Base-by-base conservation (phyloP, 2,113 vertebrate genomes). In the Tetraodon nigroviridis region DNA sequence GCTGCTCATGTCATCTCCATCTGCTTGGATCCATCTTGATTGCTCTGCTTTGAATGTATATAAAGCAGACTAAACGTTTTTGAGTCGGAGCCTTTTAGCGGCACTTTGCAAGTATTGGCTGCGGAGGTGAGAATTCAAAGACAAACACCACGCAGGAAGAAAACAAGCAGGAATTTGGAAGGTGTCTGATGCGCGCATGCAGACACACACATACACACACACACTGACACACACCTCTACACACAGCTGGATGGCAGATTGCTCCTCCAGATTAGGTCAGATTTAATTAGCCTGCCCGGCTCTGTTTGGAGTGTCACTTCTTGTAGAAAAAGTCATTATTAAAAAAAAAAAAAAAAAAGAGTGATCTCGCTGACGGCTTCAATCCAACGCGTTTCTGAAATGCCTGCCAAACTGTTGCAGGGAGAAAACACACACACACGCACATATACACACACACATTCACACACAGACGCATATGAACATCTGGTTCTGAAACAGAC, bases 201-300 rank as follows among this genome's bases (percentile, higher is more conserved):
- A 60, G 10, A 29, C 57, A 53, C 21, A 55, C 48, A 14, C 29
- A 42, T 20, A 40, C 62, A 60, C 71, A 59, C 62, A 51, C 52
- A 67, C 60, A 45, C 55, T 48, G 29, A 47, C 54, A 69, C 57
- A 58, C 55, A 51, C 37, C 61, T 7, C 69, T 64, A 76, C 71
- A 71, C 61, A 65, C 82, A 88, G 85, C 86, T 89, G 84, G 73
- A 80, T 82, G 77, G 83, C 88, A 89, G 85, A 78, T 82, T 61
- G 68, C 67, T 76, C 67, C 76, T 80, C 57, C 73, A 82, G 77
- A 88, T 90, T 88, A 90, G 89, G 83, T 90, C 87, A 88, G 85
- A 87, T 88, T 89, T 87, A 89, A 90, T 88, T 88, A 86, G 82
- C 75, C 70, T 82, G 73, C 75, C 75, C 59, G 62, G 80, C 69